Evolutionary conservation across 2,797 vertebrate genomes (phyloP), one percentile per base, ranked within the genome.

Genomic region (Cuniculus paca): DNA sequence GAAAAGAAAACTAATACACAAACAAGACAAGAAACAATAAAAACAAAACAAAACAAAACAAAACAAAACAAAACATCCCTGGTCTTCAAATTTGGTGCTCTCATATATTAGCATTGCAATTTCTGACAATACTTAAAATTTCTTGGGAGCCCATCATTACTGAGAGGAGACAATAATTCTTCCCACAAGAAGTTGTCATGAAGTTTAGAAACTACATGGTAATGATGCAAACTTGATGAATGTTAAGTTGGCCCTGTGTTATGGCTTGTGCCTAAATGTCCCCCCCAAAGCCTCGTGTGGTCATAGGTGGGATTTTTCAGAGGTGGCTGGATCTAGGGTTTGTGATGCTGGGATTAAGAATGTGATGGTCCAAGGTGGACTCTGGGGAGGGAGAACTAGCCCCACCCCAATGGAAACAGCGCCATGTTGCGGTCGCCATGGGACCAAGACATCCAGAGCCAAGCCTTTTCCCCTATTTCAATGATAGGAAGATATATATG

Each of bases 171-270:
- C 34, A 94, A 97, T 50, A 81, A 48, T 39, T 94, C 39, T 48
- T 86, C 50, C 17, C 58, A 94, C 54, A 31, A 63, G 70, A 91
- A 95, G n/a, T 82, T 63, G 39, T 61, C 2, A 0, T 54, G 56
- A 36, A 45, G 34, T 83, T 81, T 96, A 97, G 92, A 97, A 98
- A 97, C 93, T 74, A 9, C 9, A 48, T 68, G 39, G 42, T 52
- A 56, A 58, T 31, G 54, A 54, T 10, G 26, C 19, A n/a, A 39
- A 26, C 26, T 58, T 86, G 82, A 22, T 74, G 1, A 39, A 2
- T 50, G 1, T 60, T 17, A 70, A 80, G 20, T 14, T 45, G 72
- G 85, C 45, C 56, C n/a, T 24, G 6, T 22, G 4, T 26, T 60
- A 45, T 75, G 12, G 22, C 10, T 24, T 36, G 8, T 68, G 65